These are phyloP conservation scores for Poliocrania exsul DNA, from an alignment of 2,797 vertebrate species.

Conservation along the genomic window DNA sequence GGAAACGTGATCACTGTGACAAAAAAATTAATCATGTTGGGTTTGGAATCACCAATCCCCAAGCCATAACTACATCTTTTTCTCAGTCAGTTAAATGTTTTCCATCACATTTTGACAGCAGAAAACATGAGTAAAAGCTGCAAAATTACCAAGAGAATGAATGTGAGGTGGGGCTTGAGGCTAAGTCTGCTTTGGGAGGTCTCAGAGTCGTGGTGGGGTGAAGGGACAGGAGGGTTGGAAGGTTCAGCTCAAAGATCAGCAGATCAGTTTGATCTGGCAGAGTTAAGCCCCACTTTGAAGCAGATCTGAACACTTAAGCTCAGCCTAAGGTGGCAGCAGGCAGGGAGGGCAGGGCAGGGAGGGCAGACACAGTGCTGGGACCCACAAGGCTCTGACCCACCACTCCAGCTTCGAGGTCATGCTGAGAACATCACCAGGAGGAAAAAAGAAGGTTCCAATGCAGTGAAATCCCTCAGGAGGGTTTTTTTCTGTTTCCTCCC, in stretches of 20 bases:
- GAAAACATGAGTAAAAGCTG: background rate
- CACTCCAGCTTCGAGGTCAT: background rate
- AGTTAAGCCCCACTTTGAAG: background rate
- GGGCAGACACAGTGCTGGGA: background rate
- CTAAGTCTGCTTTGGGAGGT: background rate
- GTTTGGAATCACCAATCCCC: background rate
- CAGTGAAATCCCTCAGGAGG: background rate
- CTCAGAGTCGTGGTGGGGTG: background rate
- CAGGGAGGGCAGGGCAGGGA: background rate
- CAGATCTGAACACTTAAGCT: background rate
- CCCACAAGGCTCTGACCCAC: background rate
- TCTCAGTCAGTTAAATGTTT: background rate
- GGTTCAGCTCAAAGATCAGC: background rate
- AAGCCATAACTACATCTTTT: background rate
- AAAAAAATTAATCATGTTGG: background rate
- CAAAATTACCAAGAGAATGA: background rate
- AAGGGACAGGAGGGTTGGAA: background rate
- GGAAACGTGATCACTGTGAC: accelerated
- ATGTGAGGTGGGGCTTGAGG: background rate
- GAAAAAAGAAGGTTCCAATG: background rate
- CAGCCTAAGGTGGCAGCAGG: background rate
- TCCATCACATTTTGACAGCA: background rate
- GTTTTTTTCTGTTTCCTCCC: background rate
- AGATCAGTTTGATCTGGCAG: background rate
- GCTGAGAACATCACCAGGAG: background rate